Conservation (phyloP, 2,797 vertebrate genomes). For the Malacoctenus gilli region DNA sequence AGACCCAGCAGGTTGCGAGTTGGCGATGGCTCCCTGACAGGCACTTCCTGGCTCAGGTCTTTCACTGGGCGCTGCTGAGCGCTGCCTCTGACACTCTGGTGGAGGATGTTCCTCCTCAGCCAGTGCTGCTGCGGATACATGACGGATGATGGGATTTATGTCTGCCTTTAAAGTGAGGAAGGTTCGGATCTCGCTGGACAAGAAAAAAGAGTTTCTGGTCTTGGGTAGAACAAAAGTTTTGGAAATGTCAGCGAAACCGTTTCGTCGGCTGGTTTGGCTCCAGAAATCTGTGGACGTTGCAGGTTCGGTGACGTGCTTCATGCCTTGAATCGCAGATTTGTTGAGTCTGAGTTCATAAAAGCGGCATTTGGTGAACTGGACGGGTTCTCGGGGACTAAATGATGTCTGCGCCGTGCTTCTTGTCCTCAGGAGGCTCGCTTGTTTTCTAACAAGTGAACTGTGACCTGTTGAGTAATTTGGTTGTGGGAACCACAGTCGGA, state of each 20-base stretch:
- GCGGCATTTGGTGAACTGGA: slow-evolving; percentile 5
- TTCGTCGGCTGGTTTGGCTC: too few relatives aligned
- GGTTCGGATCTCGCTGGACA: too few relatives aligned
- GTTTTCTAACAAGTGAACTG: slow-evolving; percentile 68
- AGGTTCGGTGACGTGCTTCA: too few relatives aligned
- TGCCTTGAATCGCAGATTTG: too few relatives aligned
- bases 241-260: too few relatives aligned
- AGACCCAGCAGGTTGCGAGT: slow-evolving; percentile 11
- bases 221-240: too few relatives aligned
- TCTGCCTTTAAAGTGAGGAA: too few relatives aligned
- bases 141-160: too few relatives aligned
- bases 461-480: slow-evolving; percentile 69
- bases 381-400: not conserved
- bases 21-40: slow-evolving; percentile 27
- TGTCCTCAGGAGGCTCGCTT: slow-evolving; percentile 38
- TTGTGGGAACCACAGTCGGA: slow-evolving; percentile 46
- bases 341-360: too few relatives aligned
- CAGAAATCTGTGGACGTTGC: too few relatives aligned
- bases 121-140: not conserved
- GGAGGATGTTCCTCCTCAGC: slow-evolving; percentile 18
- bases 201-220: too few relatives aligned
- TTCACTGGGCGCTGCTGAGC: too few relatives aligned
- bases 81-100: slow-evolving; percentile 8
- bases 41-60: slow-evolving; percentile 1
- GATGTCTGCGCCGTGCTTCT: not conserved